A percentile compares a stretch with the other conserved stretches of the same genome.
These are phyloP conservation scores for Lutjanus campechanus DNA, from an alignment of 2,797 vertebrate species.

Conservation along the genomic window DNA sequence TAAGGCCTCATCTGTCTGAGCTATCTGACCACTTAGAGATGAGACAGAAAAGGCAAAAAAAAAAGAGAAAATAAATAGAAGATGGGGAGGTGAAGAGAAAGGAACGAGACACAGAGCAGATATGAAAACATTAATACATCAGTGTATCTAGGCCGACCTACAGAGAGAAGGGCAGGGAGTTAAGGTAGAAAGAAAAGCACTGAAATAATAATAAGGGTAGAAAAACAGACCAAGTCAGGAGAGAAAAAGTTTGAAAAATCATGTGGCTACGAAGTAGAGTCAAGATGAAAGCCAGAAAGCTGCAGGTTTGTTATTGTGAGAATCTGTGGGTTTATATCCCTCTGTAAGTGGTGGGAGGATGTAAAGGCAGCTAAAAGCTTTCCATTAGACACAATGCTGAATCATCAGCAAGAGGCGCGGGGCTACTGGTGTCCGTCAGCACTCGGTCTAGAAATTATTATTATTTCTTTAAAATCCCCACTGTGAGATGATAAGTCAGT, in stretches of 20 bases:
- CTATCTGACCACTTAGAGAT: conserved; percentile 32
- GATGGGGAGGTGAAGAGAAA: conserved; percentile 3
- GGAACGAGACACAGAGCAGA: conserved; percentile 1
- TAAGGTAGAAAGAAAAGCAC: background rate
- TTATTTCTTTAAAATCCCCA: conserved; percentile 1
- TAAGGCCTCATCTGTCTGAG: conserved; percentile 12
- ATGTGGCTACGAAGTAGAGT: background rate
- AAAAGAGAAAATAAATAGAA: background rate
- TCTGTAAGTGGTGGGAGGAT: conserved; percentile 53
- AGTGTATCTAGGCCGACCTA: background rate
- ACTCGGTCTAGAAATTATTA: background rate
- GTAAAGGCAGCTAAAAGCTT: conserved; percentile 65
- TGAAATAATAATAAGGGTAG: conserved; percentile 8
- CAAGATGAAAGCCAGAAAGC: conserved; percentile 16
- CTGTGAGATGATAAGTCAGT: background rate
- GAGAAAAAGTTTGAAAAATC: background rate
- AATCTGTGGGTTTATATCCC: conserved; percentile 35
- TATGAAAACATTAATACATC: conserved; percentile 31
- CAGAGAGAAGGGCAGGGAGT: conserved; percentile 17
- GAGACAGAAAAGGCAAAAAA: background rate
- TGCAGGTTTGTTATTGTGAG: conserved; percentile 29
- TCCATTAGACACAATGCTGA: conserved; percentile 67
- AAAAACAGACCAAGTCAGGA: background rate
- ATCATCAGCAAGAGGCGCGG: conserved; percentile 45
- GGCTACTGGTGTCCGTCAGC: conserved; percentile 46